phyloP scores from a whole-genome alignment of 2,888 invertebrate genomes.

The Apotomis turbidana region DNA sequence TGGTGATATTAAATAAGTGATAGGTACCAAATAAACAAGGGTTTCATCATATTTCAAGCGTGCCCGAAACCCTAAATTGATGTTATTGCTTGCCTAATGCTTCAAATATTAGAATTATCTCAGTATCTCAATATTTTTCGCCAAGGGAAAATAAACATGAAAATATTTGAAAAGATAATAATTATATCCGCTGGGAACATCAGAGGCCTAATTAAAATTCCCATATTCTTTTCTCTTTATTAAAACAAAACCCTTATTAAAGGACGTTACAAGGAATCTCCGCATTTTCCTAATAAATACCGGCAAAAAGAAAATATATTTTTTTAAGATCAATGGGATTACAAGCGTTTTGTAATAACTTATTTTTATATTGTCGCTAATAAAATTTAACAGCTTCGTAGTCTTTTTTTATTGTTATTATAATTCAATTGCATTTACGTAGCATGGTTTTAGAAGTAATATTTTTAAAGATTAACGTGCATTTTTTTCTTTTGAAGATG shows the following conservation, averaged over 20 bases:
- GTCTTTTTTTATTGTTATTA: too few relatives aligned
- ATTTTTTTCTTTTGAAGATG: too few relatives aligned
- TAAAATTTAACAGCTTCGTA: too few relatives aligned
- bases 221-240: slow-evolving; percentile 47
- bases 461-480: too few relatives aligned
- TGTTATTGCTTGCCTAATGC: not conserved
- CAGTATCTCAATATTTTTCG: not conserved
- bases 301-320: slow-evolving; percentile 2
- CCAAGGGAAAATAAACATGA: slow-evolving; percentile 6
- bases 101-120: not conserved
- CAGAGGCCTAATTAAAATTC: slow-evolving; percentile 51
- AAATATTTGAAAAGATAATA: slow-evolving; percentile 40
- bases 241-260: slow-evolving; percentile 49
- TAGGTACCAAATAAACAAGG: too few relatives aligned
- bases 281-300: slow-evolving; percentile 37
- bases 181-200: slow-evolving; percentile 47
- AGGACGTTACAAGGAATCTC: slow-evolving; percentile 48
- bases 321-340: slow-evolving; percentile 3
- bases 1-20: too few relatives aligned
- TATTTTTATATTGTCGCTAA: too few relatives aligned
- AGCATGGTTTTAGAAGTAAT: too few relatives aligned
- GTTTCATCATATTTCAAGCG: too few relatives aligned
- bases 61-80: too few relatives aligned
- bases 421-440: too few relatives aligned
- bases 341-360: too few relatives aligned